A percentile compares a stretch with the other conserved stretches of the same genome.
These are phyloP conservation scores for Agapornis canus DNA, from an alignment of 2,797 vertebrate species.

Conservation along the genomic window DNA sequence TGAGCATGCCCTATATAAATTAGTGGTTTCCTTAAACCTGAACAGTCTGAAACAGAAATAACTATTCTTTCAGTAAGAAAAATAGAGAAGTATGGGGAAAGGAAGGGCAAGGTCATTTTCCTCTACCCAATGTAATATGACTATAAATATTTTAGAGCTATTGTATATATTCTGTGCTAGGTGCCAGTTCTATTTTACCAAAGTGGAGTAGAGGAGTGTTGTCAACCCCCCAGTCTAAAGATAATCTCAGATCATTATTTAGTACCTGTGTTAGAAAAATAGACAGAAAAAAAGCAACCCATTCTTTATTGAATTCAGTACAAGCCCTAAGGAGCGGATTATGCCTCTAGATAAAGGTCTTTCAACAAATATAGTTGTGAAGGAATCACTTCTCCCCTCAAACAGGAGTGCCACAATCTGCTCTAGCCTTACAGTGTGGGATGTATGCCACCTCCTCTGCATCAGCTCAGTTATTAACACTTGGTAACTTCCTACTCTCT, in stretches of 20 bases:
- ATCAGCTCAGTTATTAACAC: background rate
- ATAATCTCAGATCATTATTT: background rate
- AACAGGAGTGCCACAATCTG: conserved; percentile 11
- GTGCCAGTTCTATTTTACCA: background rate
- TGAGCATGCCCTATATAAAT: conserved; percentile 32
- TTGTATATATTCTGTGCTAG: background rate
- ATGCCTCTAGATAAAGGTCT: background rate
- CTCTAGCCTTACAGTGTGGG: background rate
- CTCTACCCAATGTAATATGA: background rate
- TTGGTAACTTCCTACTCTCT: background rate
- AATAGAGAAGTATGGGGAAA: background rate
- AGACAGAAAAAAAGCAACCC: background rate
- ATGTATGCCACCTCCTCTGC: background rate
- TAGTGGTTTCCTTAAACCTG: conserved; percentile 15
- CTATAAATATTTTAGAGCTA: background rate
- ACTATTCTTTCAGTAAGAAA: background rate
- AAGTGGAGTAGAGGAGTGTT: background rate
- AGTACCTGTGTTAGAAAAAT: background rate
- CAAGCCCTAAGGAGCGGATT: background rate
- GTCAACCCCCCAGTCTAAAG: background rate
- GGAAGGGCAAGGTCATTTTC: background rate
- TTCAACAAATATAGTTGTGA: background rate
- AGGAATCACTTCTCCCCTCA: background rate
- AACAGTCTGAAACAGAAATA: conserved; percentile 18
- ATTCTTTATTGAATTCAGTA: background rate